phyloP scores from a whole-genome alignment of 2,888 invertebrate species.

The Conchocele bisecta region DNA sequence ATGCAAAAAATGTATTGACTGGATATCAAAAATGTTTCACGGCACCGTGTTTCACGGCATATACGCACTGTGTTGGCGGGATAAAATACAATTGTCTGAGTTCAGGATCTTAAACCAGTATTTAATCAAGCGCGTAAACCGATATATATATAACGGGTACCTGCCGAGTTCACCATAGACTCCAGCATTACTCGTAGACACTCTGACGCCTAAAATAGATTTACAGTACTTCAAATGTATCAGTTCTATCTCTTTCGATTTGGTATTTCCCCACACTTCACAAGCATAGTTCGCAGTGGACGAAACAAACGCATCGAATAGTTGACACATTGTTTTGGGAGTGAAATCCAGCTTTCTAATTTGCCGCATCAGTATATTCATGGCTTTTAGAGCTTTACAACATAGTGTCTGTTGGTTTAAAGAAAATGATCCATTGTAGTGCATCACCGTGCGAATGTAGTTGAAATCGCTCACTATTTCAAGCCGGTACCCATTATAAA shows the following conservation, averaged over 20 bases:
- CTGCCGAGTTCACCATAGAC: conserved; percentile 11
- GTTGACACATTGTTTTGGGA: conserved; percentile 23
- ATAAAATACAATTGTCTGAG: too few species aligned
- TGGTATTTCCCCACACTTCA: conserved; percentile 17
- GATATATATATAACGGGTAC: conserved; percentile 14
- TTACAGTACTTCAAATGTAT: conserved; percentile 32
- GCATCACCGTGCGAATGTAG: conserved; percentile 17
- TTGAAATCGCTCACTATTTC: conserved; percentile 22
- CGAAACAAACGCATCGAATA: conserved; percentile 29
- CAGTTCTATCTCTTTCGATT: conserved; percentile 19
- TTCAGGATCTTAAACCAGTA: conserved; percentile 14
- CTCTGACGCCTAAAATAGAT: conserved; percentile 6
- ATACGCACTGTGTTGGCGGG: too few species aligned
- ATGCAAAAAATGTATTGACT: too few species aligned
- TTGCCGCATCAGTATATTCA: conserved; percentile 6
- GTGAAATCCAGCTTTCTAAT: not conserved
- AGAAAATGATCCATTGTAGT: conserved; percentile 7
- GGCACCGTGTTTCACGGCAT: too few species aligned
- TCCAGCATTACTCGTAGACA: not conserved
- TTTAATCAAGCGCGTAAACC: conserved; percentile 15
- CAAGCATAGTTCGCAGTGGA: conserved; percentile 19
- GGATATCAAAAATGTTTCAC: too few species aligned
- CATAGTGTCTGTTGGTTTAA: not conserved
- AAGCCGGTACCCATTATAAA: conserved; percentile 1
- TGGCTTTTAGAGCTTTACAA: conserved; percentile 26